These are phyloP conservation scores for Scrobipalpa costella DNA, from an alignment of 2,888 invertebrate genomes.

Conservation along the genomic window DNA sequence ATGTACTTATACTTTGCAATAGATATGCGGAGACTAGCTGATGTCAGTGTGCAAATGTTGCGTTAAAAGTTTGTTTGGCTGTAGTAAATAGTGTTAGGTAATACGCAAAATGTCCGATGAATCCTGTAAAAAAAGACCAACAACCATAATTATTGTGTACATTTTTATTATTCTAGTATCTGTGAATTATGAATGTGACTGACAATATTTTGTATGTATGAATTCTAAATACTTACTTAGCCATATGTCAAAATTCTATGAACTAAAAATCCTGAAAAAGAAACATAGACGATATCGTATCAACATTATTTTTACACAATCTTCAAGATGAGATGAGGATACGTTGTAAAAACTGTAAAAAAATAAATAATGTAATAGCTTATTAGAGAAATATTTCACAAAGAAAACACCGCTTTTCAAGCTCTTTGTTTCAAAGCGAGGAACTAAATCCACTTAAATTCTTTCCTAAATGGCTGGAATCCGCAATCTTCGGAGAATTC, in stretches of 20 bases:
- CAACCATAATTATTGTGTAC: too few relatives aligned
- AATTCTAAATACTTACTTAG: too few relatives aligned
- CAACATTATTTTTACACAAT: neutral
- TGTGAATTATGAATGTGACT: too few relatives aligned
- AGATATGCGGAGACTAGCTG: conserved; percentile 40
- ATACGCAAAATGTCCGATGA: conserved; percentile 28
- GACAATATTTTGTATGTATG: too few relatives aligned
- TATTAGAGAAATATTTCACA: neutral
- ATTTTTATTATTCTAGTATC: too few relatives aligned
- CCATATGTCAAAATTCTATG: neutral
- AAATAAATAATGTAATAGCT: neutral
- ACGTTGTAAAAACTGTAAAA: neutral
- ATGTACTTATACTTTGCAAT: conserved; percentile 22
- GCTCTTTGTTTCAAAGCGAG: conserved; percentile 35
- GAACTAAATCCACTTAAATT: conserved; percentile 47
- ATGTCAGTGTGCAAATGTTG: conserved; percentile 54
- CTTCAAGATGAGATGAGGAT: neutral
- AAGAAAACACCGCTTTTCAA: conserved; percentile 11
- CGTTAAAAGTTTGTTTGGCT: conserved; percentile 43
- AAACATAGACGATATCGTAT: neutral
- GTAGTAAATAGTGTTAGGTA: conserved; percentile 31
- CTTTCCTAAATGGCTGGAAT: conserved; percentile 41
- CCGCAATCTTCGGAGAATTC: conserved; percentile 45
- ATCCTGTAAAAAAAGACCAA: conserved; percentile 44
- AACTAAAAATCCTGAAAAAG: neutral